Evolutionary conservation across 2,888 invertebrate genomes (phyloP).

Genomic region (Pediacus dermestoides): DNA sequence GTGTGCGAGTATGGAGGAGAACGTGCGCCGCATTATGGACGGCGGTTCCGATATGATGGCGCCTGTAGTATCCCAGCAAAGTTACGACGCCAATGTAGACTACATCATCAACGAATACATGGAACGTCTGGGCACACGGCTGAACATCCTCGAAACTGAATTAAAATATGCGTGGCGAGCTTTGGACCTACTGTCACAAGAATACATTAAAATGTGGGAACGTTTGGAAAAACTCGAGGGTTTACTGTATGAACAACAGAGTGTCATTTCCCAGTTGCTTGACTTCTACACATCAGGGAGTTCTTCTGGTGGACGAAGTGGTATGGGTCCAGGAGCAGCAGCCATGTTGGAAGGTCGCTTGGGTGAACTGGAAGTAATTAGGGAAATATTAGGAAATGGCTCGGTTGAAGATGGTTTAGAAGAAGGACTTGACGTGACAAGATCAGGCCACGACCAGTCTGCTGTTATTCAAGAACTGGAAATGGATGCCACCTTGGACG

Average conservation of each 20-base stretch:
- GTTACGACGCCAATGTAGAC: slow-evolving; percentile 55
- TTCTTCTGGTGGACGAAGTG: slow-evolving; percentile 6
- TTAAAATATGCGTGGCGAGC: slow-evolving; percentile 91
- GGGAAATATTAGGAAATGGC: slow-evolving; percentile 64
- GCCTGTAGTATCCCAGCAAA: slow-evolving; percentile 39
- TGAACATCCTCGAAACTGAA: slow-evolving; percentile 86
- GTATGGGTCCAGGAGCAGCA: slow-evolving; percentile 46
- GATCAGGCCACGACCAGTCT: slow-evolving; percentile 43
- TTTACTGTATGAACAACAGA: slow-evolving; percentile 83
- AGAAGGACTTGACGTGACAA: slow-evolving; percentile 59
- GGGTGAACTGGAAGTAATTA: slow-evolving; percentile 58
- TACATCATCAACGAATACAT: slow-evolving; percentile 87
- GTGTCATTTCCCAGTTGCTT: slow-evolving; percentile 82
- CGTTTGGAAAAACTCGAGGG: slow-evolving; percentile 84
- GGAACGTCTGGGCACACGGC: slow-evolving; percentile 82
- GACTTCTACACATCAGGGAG: slow-evolving; percentile 69
- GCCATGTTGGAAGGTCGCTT: slow-evolving; percentile 42
- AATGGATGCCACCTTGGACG: slow-evolving; percentile 51
- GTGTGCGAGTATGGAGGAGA: slow-evolving; percentile 36
- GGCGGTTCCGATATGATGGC: slow-evolving; percentile 40
- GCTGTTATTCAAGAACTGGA: slow-evolving; percentile 45
- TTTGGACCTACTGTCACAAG: slow-evolving; percentile 82
- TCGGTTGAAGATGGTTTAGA: slow-evolving; percentile 65
- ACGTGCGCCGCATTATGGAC: slow-evolving; percentile 33
- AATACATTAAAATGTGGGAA: slow-evolving; percentile 93